phyloP scores from a whole-genome alignment of 2,797 vertebrate species.

The Glyptemys insculpta region DNA sequence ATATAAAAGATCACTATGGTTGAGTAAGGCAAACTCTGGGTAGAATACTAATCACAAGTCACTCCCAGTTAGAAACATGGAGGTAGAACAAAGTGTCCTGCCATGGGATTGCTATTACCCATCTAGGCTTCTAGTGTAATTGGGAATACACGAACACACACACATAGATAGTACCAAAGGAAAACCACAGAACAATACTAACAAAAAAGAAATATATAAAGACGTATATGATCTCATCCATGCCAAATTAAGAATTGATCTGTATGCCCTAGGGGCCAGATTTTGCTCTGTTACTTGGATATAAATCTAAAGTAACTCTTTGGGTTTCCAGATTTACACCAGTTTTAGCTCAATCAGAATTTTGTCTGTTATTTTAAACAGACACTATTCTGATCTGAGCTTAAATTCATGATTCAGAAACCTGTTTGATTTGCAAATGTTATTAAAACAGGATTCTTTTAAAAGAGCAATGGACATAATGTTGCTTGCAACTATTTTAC shows the following conservation, averaged over 20 bases:
- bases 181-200: neutral
- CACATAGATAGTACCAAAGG: neutral
- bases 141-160: neutral
- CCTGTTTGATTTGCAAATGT: slow-evolving; percentile 31
- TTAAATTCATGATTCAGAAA: neutral
- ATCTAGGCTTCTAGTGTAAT: neutral
- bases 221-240: neutral
- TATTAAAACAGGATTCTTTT: neutral
- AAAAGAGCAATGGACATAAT: neutral
- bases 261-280: neutral
- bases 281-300: neutral
- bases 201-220: neutral
- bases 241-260: neutral
- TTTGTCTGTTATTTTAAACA: neutral
- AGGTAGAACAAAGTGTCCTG: neutral
- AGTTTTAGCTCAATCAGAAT: neutral
- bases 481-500: slow-evolving; percentile 25
- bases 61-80: neutral
- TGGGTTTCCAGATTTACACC: neutral
- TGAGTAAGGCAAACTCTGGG: fast-evolving
- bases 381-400: neutral
- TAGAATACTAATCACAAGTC: neutral
- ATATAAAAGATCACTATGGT: neutral
- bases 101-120: neutral
- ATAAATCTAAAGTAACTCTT: neutral